Base-by-base conservation (phyloP, 1,140 invertebrate genomes). In the Pseudomyrmex concolor region DNA sequence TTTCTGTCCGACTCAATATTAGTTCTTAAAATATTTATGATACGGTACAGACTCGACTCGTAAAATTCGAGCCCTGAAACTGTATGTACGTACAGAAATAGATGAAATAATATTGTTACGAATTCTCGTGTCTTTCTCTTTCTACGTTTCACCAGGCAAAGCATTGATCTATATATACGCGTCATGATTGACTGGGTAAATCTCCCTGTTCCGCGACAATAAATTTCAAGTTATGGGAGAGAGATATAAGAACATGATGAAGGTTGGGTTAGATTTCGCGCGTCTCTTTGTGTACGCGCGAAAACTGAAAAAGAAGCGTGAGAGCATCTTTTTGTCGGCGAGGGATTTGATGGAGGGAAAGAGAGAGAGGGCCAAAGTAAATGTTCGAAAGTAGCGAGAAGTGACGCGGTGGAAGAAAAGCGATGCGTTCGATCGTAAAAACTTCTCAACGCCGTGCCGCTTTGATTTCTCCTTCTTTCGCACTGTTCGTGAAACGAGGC, bases 401-500 rank as follows among this genome's bases (percentile, higher is more conserved):
- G 70, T 73, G 73, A 81, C 66, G 84, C 84, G 34, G 34, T 34
- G 83, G 80, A 86, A 74, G 80, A 73, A 85, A 86, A 85, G 45
- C 66, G 67, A 80, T 57, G 86, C 82, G 60, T 85, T 77, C 83
- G 86, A 85, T 88, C 83, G 86, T 88, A 88, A 88, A 88, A 88
- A 88, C 86, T 87, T 51, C 66, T 85, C 76, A 68, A 84, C 83
- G 86, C 74, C 76, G 77, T 86, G 86, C 74, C 76, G 77, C 86
- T 87, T 88, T 85, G 86, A 88, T 88, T 88, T 77, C 51, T 5
- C 70, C 25, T 55, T 54, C 62, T 73, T 84, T 86, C 74, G 34
- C 72, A 67, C 77, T 70, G 84, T 84, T 64, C 57, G 48, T 25
- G 51, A 7, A 77, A 17, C 57, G 70, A 57, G 70, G 57, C 57